Base-by-base conservation (phyloP, 1,140 invertebrate genomes). In the Scaptomyza pallida region DNA sequence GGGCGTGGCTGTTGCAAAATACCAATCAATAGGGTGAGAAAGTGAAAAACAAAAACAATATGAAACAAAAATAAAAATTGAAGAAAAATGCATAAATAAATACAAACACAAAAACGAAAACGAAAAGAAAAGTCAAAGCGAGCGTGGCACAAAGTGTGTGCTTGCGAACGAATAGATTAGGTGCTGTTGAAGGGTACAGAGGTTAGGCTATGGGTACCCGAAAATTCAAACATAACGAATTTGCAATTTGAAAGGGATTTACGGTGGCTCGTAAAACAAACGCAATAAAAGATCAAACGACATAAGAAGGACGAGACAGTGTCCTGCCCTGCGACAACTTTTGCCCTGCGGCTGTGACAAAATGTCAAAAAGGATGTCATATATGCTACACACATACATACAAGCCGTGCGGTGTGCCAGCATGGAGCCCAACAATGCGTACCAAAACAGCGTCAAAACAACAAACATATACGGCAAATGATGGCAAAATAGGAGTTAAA, bases 231-330 rank as follows among this genome's bases (percentile, higher is more conserved):
- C 82, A 88, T 88, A 88, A 88, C 88, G 83, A 89, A 88, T 82
- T 88, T 88, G 82, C 82, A 88, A 88, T 88, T 88, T 88, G 72
- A 88, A 88, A 81, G 82, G 82, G 82, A 88, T 88, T 88, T 88
- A 88, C 82, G 69, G 82, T 47, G 71, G 57, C 78, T 88, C 82
- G 82, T 88, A 88, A 88, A 88, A 88, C 82, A 88, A 88, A 88
- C 82, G 77, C 82, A 88, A 88, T 88, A 88, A 88, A 88, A 88
- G 82, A 88, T 88, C 82, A 88, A 88, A 88, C 82, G 82, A 82
- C 82, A 82, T 78, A 78, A 72, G 82, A 76, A 30, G 82, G 63
- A 70, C 65, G 56, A 70, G 60, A 61, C 64, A 68, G 41, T 60
- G 55, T 68, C 63, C 79, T 82, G 59, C 48, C 48, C 63, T 68